phyloP scores from a whole-genome alignment of 2,888 invertebrate species.

The Habrosyne pyritoides region DNA sequence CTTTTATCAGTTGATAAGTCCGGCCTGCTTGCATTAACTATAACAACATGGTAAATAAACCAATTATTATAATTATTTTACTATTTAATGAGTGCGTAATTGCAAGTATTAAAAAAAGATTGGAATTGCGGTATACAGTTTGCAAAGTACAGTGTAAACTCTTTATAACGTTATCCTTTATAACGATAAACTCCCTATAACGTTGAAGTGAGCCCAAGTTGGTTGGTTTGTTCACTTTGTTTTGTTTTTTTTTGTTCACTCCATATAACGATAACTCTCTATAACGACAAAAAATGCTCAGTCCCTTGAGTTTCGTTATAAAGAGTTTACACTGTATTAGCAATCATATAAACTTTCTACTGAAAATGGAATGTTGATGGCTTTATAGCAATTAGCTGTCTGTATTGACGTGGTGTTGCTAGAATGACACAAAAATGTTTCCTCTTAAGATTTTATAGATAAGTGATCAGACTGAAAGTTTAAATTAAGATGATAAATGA shows the following conservation, averaged over 20 bases:
- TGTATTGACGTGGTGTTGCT: background rate
- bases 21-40: background rate
- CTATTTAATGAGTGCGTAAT: background rate
- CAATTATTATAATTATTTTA: slow-evolving; percentile 2
- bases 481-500: no score
- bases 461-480: background rate
- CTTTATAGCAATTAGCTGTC: background rate
- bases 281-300: no score
- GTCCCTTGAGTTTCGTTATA: no score
- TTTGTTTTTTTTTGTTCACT: no score
- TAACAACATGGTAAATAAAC: background rate
- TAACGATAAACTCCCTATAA: no score
- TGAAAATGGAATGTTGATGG: background rate
- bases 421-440: no score
- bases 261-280: no score
- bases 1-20: background rate
- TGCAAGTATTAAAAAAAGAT: background rate
- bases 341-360: slow-evolving; percentile 8
- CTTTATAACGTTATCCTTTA: no score
- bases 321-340: no score
- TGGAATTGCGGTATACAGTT: background rate
- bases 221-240: no score
- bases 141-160: background rate
- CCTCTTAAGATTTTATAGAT: background rate
- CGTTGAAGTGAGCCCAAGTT: no score